phyloP scores from a whole-genome alignment of 2,797 vertebrate species.

The Acanthis flammea region DNA sequence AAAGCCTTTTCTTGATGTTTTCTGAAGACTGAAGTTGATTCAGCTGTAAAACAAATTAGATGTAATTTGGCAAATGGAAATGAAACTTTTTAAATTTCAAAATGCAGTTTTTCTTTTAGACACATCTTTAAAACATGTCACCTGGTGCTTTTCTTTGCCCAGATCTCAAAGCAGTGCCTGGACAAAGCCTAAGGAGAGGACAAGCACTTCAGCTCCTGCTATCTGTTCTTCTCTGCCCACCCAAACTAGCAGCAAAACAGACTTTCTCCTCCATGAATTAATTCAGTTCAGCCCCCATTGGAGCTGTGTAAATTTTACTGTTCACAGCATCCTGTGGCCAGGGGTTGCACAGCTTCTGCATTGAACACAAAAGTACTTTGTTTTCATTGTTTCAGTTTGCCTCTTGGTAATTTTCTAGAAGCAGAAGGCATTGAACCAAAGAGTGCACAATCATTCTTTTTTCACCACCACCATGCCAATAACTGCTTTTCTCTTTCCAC shows the following conservation, averaged over 20 bases:
- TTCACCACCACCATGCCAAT: background rate
- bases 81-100: background rate
- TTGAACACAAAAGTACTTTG: background rate
- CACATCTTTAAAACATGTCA: background rate
- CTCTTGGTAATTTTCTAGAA: background rate
- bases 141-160: background rate
- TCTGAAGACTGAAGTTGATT: background rate
- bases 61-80: conserved; percentile 22
- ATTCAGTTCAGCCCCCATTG: background rate
- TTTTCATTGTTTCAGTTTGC: background rate
- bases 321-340: background rate
- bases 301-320: background rate
- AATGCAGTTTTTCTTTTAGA: conserved; percentile 4
- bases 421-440: background rate
- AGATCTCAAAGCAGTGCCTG: background rate
- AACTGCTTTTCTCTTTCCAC: background rate
- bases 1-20: background rate
- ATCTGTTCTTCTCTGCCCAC: background rate
- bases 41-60: background rate
- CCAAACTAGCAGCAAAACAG: background rate
- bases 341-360: background rate
- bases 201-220: background rate
- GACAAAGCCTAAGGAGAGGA: background rate
- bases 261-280: background rate
- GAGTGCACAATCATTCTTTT: background rate